These are phyloP conservation scores for Hydra vulgaris DNA, from an alignment of 30 jellyfish, hydroid and myxozoan species.

Conservation along the genomic window DNA sequence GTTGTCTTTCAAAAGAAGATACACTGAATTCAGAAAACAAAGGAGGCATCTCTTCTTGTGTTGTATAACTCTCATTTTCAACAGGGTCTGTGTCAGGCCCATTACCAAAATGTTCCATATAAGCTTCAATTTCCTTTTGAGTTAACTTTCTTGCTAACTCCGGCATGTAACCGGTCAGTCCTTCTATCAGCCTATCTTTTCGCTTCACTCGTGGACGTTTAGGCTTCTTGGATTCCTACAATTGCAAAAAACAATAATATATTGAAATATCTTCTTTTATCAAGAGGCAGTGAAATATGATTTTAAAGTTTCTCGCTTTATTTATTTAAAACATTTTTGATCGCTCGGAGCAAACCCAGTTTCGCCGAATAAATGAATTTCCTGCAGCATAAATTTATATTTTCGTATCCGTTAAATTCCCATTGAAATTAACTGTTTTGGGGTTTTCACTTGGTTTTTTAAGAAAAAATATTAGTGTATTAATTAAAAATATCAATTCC, in stretches of 20 bases:
- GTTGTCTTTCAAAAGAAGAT: background rate
- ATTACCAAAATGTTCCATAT: background rate
- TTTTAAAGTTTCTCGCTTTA: too few species aligned
- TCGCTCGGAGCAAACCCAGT: too few species aligned
- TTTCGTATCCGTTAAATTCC: too few species aligned
- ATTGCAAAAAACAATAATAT: background rate
- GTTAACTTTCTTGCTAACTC: constrained; percentile 24
- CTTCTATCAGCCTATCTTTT: constrained; percentile 2
- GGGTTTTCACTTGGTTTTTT: too few species aligned
- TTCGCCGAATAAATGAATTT: too few species aligned
- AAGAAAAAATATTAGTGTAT: too few species aligned
- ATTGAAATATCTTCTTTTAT: background rate
- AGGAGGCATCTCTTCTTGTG: constrained; percentile 27
- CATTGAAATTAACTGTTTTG: too few species aligned
- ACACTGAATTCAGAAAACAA: background rate
- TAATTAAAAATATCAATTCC: too few species aligned
- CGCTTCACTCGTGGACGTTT: constrained; percentile 22
- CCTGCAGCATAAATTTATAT: too few species aligned
- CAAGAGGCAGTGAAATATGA: background rate
- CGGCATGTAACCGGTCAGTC: constrained; percentile 21
- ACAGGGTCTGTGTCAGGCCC: constrained; percentile 22
- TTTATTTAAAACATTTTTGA: too few species aligned
- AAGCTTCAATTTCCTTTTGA: constrained; percentile 16
- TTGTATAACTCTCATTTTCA: constrained; percentile 8
- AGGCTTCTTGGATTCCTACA: constrained; percentile 13